These are phyloP conservation scores for Gila orcuttii DNA, from an alignment of 2,113 vertebrate genomes.

Conservation along the genomic window DNA sequence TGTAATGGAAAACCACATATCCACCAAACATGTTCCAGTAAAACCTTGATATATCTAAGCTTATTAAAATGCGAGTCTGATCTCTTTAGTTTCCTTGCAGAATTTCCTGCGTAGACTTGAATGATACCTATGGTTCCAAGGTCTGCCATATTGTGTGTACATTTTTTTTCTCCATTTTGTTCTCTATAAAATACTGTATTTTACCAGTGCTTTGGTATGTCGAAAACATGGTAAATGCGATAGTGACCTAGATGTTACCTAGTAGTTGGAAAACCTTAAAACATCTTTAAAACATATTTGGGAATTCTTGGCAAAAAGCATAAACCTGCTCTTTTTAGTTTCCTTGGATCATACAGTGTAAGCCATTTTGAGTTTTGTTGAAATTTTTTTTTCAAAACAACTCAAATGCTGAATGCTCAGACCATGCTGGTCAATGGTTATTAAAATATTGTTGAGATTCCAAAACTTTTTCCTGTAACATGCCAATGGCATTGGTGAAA, in stretches of 20 bases:
- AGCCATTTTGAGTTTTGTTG: background rate
- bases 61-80: background rate
- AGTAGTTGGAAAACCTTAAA: background rate
- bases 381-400: background rate
- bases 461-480: background rate
- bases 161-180: background rate
- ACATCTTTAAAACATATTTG: background rate
- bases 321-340: background rate
- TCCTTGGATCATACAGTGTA: background rate
- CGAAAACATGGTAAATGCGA: background rate
- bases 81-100: background rate
- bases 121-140: background rate
- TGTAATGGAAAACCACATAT: conserved; percentile 28
- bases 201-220: background rate
- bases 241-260: background rate
- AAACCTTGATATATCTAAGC: background rate
- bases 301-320: background rate
- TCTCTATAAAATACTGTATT: background rate
- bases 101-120: background rate
- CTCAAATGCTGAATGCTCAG: too few relatives aligned
- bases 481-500: too few relatives aligned
- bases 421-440: too few relatives aligned
- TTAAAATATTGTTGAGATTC: background rate
- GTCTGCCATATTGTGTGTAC: background rate
- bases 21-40: conserved; percentile 5